Base-by-base conservation (phyloP, 2,888 invertebrate genomes). In the Nomada ruficornis region DNA sequence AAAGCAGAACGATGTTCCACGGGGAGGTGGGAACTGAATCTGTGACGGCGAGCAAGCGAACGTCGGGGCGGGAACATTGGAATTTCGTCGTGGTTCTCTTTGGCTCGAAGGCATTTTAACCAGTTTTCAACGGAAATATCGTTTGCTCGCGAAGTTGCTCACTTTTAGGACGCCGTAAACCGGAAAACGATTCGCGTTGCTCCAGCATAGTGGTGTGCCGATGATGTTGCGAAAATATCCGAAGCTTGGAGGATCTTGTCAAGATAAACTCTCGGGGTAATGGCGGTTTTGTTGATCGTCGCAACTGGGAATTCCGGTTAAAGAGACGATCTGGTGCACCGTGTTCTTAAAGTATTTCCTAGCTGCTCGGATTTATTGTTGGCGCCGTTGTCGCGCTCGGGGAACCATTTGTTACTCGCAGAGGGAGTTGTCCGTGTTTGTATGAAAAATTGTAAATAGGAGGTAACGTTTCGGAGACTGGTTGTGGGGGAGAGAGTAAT, bases 121-220 rank as follows among this genome's bases (percentile, higher is more conserved):
- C 77, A 88, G 83, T 87, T 88, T 83, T 80, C 72, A 73, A 69
- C 81, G 86, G 71, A 84, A 89, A 86, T 69, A 76, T 74, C 80
- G 71, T 85, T 86, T 75, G 55, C 84, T 69, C 71, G 67, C 77
- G 83, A 83, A 76, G 83, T 83, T 76, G 67, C 77, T 76, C 76
- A 78, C 84, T 88, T 63, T 86, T 83, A 85, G 85, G 82, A 81
- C 80, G 74, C 82, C 85, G 83, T 90, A 89, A 89, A 89, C 80
- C 82, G 68, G 72, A 50, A 80, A 82, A 86, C 77, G 74, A 65
- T 84, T 68, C 54, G 63, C 72, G 70, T 54, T 60, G 73, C 52
- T 42, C n/a, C 20, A 29, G 29, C 80, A 36, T 7, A 36, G 36
- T 36, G 15, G 15, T 20, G 64, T n/a, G 29, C 18, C 54, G n/a